Evolutionary conservation across 1,140 invertebrate species (phyloP), one percentile per base, ranked within the genome.

Genomic region (Megathymus violae): DNA sequence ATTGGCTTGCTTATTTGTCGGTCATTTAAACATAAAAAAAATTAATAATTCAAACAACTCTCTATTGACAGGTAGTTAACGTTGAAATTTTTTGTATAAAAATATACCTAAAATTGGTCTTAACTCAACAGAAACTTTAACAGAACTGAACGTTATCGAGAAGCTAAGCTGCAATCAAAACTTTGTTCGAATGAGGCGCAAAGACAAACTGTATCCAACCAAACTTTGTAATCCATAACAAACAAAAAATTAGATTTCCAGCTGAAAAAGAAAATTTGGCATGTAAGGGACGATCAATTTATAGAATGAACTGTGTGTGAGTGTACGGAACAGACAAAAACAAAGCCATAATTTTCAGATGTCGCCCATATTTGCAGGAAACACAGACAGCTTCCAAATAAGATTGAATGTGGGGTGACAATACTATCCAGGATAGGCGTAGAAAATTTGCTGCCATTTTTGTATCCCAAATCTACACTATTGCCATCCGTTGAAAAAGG

Each of bases 321-420:
- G 52, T 44, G 65, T 44, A n/a, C 41, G 52, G 47, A 48, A 69
- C 43, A 77, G 69, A 78, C 72, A 61, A 83, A 81, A 84, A 84
- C 81, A 81, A 77, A 69, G 67, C 68, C 27, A 78, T 81, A 78
- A 78, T 77, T 78, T 71, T 74, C 48, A 46, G 64, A 74, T 60
- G 50, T 62, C 58, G 60, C 62, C 67, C 69, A 71, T 65, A 70
- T 70, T 73, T 64, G 43, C 41, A 52, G 44, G 46, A 61, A 41
- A 56, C 47, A 48, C 44, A 11, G 66, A 65, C 69, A 67, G 63
- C 68, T 61, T 69, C 59, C 60, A 74, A 77, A 64, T 70, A 78
- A 72, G 68, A 77, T 73, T 48, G 64, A 56, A 62, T 51, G 52
- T 65, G 17, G 56, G 27, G 62, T 64, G 61, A 56, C 64, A 50